Percentiles rank a stretch among this genome's conserved stretches.
These are phyloP conservation scores for Zhengitettix transpicula DNA, from an alignment of 2,888 invertebrate species.

Conservation along the genomic window DNA sequence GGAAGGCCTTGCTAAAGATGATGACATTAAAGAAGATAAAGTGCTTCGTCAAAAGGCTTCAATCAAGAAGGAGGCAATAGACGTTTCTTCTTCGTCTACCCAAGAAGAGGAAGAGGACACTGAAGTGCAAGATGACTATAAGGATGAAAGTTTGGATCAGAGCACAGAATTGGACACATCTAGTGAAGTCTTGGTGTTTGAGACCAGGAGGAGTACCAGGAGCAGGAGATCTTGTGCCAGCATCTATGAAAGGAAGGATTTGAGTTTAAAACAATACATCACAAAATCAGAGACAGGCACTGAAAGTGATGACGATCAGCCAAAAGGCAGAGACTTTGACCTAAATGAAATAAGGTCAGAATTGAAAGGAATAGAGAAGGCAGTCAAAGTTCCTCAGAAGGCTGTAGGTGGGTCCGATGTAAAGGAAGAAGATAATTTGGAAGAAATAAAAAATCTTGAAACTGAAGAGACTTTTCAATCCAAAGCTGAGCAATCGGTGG, in stretches of 20 bases:
- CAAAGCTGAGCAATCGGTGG: background rate
- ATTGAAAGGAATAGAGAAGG: slow-evolving; percentile 58
- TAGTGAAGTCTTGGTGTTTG: no score
- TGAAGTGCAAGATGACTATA: background rate
- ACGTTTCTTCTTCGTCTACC: background rate
- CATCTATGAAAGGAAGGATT: no score
- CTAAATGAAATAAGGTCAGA: slow-evolving; percentile 72
- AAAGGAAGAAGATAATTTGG: background rate
- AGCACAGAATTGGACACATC: no score
- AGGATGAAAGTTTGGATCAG: background rate
- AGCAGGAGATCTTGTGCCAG: no score
- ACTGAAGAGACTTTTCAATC: slow-evolving; percentile 11
- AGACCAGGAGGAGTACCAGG: no score
- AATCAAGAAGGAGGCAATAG: background rate
- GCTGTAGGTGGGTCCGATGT: background rate
- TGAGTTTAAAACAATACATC: no score
- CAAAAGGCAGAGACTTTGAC: slow-evolving; percentile 61
- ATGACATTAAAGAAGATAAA: background rate
- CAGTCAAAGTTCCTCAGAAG: slow-evolving; percentile 16
- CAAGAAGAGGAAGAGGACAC: background rate
- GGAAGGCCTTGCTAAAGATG: background rate
- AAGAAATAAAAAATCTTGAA: slow-evolving; percentile 9
- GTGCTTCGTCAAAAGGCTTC: background rate
- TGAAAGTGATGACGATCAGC: slow-evolving; percentile 33
- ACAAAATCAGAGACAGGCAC: slow-evolving; percentile 8